phyloP scores from a whole-genome alignment of 2,888 invertebrate species.

The Leistus spinibarbis region DNA sequence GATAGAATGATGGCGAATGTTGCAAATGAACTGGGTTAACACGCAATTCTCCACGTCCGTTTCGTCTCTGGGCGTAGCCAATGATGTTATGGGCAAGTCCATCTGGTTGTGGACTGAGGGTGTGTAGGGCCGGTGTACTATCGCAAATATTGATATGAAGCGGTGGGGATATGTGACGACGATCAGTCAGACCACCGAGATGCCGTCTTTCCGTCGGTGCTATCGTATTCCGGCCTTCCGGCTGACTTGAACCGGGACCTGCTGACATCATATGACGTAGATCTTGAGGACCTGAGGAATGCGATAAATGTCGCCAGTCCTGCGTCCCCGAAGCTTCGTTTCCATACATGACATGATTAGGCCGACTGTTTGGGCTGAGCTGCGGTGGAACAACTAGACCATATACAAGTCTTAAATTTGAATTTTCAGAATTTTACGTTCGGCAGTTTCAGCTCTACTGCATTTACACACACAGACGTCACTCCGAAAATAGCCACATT shows the following conservation, averaged over 20 bases:
- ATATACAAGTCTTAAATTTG: too few species aligned
- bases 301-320: slow-evolving; percentile 51
- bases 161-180: slow-evolving; percentile 60
- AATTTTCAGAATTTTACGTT: too few species aligned
- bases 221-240: slow-evolving; percentile 55
- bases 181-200: slow-evolving; percentile 50
- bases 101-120: slow-evolving; percentile 48
- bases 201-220: slow-evolving; percentile 52
- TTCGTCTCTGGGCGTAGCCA: slow-evolving; percentile 53
- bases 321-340: slow-evolving; percentile 53
- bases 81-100: slow-evolving; percentile 48
- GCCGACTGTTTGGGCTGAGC: slow-evolving; percentile 54
- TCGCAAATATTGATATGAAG: slow-evolving; percentile 64
- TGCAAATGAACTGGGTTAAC: slow-evolving; percentile 63
- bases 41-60: slow-evolving; percentile 59
- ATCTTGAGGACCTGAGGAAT: slow-evolving; percentile 35
- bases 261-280: slow-evolving; percentile 15
- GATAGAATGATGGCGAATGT: slow-evolving; percentile 62
- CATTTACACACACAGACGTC: too few species aligned
- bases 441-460: too few species aligned
- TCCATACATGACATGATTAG: slow-evolving; percentile 53
- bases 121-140: slow-evolving; percentile 49
- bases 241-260: slow-evolving; percentile 54
- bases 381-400: too few species aligned
- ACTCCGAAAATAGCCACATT: too few species aligned